Evolutionary conservation across 2,113 vertebrate genomes (phyloP), one percentile per base, ranked within the genome.

Genomic region (Recurvirostra avosetta): DNA sequence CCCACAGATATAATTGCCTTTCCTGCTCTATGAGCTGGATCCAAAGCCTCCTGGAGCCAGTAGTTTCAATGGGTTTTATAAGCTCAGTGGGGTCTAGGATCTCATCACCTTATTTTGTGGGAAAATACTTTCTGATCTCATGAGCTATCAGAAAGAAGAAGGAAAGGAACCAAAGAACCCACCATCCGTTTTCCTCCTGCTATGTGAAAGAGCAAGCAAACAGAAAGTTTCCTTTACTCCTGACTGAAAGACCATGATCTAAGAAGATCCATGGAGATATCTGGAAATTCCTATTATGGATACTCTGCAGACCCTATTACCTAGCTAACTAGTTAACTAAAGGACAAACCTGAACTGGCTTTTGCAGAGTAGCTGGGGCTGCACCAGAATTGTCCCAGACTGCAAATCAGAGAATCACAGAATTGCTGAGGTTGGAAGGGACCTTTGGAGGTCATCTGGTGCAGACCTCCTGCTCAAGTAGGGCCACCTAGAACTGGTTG

Each of bases 401-500:
- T 30, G 38, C 18, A 67, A 67, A 75, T 36, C 43, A 88, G 21
- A 58, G 18, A 77, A 26, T 61, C 21, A 79, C 15, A 29, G 50
- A 61, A 47, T 23, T 13, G 36, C 3, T 81, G 26, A 70, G 5
- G 21, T 50, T 4, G 11, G 40, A 80, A 59, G 20, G 15, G 32
- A 61, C 29, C 18, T 65, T 27, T 66, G 52, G 34, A 66, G 34
- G 30, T 34, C 19, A 32, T 8, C 15, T 47, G 30, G 49, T 81
- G 29, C 55, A 41, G 47, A 1, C 9, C 29, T 52, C 12, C 29
- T 55, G 12, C 11, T 68, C 16, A 81, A 74, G 50, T 16, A 89
- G 15, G 34, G 6, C 4, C 2, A 29, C 14, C 40, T 15, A 55
- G 3, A 47, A 8, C 2, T 3, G 1, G 27, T 3, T 81, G 17